Evolutionary conservation across 1,140 invertebrate genomes (phyloP), one percentile per base, ranked within the genome.

Genomic region (Antheraea pernyi): DNA sequence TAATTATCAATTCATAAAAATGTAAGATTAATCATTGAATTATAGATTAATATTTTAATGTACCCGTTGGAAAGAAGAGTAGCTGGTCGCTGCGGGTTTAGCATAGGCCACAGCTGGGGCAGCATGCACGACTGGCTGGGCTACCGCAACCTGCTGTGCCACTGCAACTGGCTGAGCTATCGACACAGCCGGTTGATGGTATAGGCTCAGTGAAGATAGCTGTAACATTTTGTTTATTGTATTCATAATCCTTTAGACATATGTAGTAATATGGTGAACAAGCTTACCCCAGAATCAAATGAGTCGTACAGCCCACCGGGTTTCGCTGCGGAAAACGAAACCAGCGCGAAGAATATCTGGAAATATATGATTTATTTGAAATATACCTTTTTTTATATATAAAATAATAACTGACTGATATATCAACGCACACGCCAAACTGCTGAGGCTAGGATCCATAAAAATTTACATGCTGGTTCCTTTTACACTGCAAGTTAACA

Each of bases 61-160:
- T 74, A 91, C 89, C 74, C 86, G 78, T 59, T 87, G 83, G 83
- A 91, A 86, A 18, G 83, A 85, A 5, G 89, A 79, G 69, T 90
- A 91, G 83, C 87, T 89, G 61, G 83, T 86, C 58, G 89, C 86
- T 18, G 84, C 73, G 18, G 78, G 76, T 68, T 79, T 80, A 37
- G 79, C 75, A 22, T 79, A 65, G 37, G 75, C 79, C 0, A 79
- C 68, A 16, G 74, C 67, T 59, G 72, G 72, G 7, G 75, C 65
- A 16, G 80, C 77, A 18, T 80, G 78, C 6, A 74, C 59, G 18
- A 82, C 69, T 7, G 73, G 79, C 66, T 36, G 70, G 16, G 67
- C 67, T 10, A 70, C 62, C 39, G 68, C 30, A 39, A 62, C 63
- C 5, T 71, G 79, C 66, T 67, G 65, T 1, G 65, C 65, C 9